Evolutionary conservation across 2,888 invertebrate species (phyloP).

Genomic region (Mesochorus sp.): DNA sequence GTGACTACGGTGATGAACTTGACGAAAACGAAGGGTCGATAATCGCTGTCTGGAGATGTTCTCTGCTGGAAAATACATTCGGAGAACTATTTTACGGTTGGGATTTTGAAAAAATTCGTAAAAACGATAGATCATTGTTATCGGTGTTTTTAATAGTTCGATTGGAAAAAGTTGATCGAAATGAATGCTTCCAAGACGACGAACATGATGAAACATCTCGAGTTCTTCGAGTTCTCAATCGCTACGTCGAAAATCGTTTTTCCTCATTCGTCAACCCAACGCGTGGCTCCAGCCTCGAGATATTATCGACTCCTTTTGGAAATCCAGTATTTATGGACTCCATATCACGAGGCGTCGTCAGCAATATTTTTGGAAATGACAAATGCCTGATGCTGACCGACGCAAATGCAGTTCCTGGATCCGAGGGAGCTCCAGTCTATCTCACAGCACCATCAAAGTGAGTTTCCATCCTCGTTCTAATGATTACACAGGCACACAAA

Average conservation of each 20-base stretch:
- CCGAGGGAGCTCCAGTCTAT: conserved; percentile 86
- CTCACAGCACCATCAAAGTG: conserved; percentile 67
- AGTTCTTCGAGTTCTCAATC: conserved; percentile 58
- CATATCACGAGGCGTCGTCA: conserved; percentile 84
- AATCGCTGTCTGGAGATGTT: conserved; percentile 84
- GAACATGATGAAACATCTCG: conserved; percentile 26
- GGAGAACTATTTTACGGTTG: conserved; percentile 83
- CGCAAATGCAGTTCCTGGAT: conserved; percentile 84
- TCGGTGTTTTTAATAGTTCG: conserved; percentile 83
- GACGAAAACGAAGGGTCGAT: conserved; percentile 83
- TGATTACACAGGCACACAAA: no score
- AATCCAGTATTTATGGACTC: conserved; percentile 84
- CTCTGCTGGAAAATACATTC: conserved; percentile 83
- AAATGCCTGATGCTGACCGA: conserved; percentile 85
- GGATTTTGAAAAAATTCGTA: conserved; percentile 83
- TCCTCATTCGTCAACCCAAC: conserved; percentile 40
- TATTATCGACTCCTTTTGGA: conserved; percentile 81
- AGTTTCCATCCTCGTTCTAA: conserved; percentile 38
- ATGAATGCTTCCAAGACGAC: neutral
- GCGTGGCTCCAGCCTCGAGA: conserved; percentile 73
- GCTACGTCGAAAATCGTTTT: conserved; percentile 53
- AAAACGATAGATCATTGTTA: conserved; percentile 82
- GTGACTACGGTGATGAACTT: conserved; percentile 71
- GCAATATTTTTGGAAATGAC: conserved; percentile 84
- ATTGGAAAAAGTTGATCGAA: conserved; percentile 32